phyloP scores from a whole-genome alignment of 2,888 invertebrate species.

The Spilarctia lutea region DNA sequence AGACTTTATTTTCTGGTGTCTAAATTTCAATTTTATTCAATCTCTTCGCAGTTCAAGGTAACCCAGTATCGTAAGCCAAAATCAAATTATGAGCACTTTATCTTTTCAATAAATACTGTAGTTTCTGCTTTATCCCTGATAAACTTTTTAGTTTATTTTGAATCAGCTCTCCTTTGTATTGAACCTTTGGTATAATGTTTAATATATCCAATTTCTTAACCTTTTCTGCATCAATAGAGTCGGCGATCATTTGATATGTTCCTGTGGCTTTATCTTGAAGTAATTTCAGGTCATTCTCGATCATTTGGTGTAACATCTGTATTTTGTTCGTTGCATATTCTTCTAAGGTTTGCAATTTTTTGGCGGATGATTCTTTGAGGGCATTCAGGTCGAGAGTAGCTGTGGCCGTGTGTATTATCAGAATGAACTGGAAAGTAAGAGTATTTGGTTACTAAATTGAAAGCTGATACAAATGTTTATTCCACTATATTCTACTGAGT shows the following conservation, averaged over 20 bases:
- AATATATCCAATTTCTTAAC: constrained; percentile 63
- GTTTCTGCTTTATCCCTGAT: constrained; percentile 39
- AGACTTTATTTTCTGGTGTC: background rate
- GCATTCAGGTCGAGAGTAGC: constrained; percentile 69
- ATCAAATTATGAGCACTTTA: constrained; percentile 46
- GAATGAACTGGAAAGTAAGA: constrained; percentile 64
- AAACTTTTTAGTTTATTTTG: constrained; percentile 39
- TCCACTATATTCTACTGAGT: too few species aligned
- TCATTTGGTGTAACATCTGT: constrained; percentile 51
- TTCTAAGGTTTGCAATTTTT: constrained; percentile 52
- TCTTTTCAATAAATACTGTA: constrained; percentile 35
- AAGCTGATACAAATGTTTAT: too few species aligned
- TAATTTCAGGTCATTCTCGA: constrained; percentile 55
- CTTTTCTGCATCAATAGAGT: constrained; percentile 64
- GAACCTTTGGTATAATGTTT: constrained; percentile 58
- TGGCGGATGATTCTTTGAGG: constrained; percentile 65
- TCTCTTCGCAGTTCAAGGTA: constrained; percentile 54
- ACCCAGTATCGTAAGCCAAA: constrained; percentile 48
- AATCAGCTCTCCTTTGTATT: constrained; percentile 47
- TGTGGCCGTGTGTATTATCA: constrained; percentile 58
- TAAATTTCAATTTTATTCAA: constrained; percentile 24
- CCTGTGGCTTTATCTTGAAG: constrained; percentile 51
- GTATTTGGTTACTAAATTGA: background rate
- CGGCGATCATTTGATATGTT: constrained; percentile 55
- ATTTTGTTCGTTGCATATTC: constrained; percentile 58